Evolutionary conservation across 2,113 vertebrate genomes (phyloP).

Genomic region (Tyto alba): DNA sequence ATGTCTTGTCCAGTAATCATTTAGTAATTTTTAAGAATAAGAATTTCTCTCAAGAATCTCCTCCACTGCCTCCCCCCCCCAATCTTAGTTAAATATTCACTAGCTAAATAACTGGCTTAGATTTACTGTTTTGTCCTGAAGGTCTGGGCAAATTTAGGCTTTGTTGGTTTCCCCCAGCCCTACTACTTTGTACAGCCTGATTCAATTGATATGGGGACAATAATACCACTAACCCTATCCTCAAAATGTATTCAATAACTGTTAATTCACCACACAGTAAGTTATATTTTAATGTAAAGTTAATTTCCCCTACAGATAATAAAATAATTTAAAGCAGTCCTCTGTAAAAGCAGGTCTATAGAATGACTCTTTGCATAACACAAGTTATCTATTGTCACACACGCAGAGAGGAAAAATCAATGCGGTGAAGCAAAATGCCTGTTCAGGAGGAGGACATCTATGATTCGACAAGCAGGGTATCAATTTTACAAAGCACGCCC

Average conservation of each 20-base stretch:
- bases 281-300: neutral
- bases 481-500: neutral
- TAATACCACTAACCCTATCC: neutral
- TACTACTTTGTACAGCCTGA: neutral
- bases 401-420: neutral
- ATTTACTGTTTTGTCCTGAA: neutral
- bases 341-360: neutral
- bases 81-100: neutral
- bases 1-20: neutral
- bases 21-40: neutral
- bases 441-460: neutral
- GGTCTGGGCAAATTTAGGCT: neutral
- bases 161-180: neutral
- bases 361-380: neutral
- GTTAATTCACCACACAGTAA: neutral
- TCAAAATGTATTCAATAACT: neutral
- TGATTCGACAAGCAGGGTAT: neutral
- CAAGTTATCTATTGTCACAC: neutral
- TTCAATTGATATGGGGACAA: neutral
- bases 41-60: neutral
- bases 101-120: neutral
- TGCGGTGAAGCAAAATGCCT: neutral
- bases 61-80: accelerated
- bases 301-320: neutral
- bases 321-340: neutral